These are phyloP conservation scores for Apodemia duryi DNA, from an alignment of 2,888 invertebrate genomes.

Conservation along the genomic window DNA sequence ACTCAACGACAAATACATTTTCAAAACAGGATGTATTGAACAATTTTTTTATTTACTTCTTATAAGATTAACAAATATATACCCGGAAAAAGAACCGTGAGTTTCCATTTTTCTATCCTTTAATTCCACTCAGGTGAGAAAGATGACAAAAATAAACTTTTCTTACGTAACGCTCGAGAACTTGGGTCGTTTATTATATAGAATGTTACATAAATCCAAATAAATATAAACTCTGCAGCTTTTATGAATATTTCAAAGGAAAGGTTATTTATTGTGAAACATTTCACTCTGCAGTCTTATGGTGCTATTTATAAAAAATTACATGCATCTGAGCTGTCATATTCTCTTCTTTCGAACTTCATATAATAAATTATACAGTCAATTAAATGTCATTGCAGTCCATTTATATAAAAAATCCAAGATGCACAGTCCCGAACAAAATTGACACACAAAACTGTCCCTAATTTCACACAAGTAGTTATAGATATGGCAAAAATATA, in stretches of 20 bases:
- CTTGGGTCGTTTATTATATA: constrained; percentile 5
- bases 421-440: too few relatives aligned
- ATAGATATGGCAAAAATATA: too few relatives aligned
- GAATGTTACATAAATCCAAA: neutral
- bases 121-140: constrained; percentile 10
- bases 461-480: too few relatives aligned
- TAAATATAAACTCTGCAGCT: constrained; percentile 11
- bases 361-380: too few relatives aligned
- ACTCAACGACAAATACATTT: neutral
- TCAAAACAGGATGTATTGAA: neutral
- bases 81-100: neutral
- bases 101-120: constrained; percentile 7
- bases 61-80: neutral
- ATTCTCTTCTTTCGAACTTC: too few relatives aligned
- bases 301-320: neutral
- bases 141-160: constrained; percentile 13
- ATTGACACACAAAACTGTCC: too few relatives aligned
- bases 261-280: neutral
- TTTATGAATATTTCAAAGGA: neutral
- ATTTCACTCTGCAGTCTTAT: neutral
- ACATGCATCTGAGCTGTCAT: neutral
- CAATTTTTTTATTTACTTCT: neutral
- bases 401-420: too few relatives aligned
- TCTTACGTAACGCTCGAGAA: constrained; percentile 4
- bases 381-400: too few relatives aligned